A percentile compares a stretch with the other conserved stretches of the same genome.
phyloP scores from a whole-genome alignment of 92 coral and sea anemone species.

The Umimayanthus chanpuru region DNA sequence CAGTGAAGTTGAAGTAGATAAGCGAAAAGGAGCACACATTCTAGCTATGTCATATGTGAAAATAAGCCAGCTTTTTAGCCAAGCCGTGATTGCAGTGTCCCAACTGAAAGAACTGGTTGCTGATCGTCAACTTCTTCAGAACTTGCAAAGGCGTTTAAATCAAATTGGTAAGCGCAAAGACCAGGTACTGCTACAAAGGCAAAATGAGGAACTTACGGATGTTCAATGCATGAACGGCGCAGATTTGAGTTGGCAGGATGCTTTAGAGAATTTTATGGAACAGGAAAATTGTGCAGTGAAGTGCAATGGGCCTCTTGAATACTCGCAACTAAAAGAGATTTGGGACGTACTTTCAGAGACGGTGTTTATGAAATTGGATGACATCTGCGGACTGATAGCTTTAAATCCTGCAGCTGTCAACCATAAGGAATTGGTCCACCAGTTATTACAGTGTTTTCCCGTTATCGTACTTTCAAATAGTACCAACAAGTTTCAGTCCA shows the following conservation, averaged over 20 bases:
- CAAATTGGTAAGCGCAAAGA: slow-evolving; percentile 16
- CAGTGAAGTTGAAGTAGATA: slow-evolving; percentile 22
- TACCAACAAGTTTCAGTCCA: not conserved
- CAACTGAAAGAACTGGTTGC: not conserved
- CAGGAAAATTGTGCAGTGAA: not conserved
- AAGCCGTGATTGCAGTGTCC: not conserved
- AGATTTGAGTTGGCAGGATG: slow-evolving; percentile 7
- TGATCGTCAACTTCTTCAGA: not conserved
- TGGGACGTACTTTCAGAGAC: slow-evolving; percentile 15
- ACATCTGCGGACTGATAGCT: not conserved
- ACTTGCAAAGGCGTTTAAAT: slow-evolving; percentile 15
- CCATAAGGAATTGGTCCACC: not conserved
- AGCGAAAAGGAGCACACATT: slow-evolving; percentile 22
- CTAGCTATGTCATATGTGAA: slow-evolving; percentile 28
- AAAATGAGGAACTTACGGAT: not conserved
- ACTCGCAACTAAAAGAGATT: not conserved
- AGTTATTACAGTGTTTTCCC: not conserved
- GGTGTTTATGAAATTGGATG: not conserved
- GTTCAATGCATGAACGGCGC: not conserved
- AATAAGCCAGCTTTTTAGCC: slow-evolving; percentile 5
- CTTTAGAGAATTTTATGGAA: not conserved
- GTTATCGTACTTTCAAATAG: not conserved
- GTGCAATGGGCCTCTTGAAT: slow-evolving; percentile 20
- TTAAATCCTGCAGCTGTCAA: not conserved
- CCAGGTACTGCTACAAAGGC: slow-evolving; percentile 1